A percentile compares a stretch with the other conserved stretches of the same genome.
Conservation (phyloP, 1,140 invertebrate species). For the Trichonephila clavata region DNA sequence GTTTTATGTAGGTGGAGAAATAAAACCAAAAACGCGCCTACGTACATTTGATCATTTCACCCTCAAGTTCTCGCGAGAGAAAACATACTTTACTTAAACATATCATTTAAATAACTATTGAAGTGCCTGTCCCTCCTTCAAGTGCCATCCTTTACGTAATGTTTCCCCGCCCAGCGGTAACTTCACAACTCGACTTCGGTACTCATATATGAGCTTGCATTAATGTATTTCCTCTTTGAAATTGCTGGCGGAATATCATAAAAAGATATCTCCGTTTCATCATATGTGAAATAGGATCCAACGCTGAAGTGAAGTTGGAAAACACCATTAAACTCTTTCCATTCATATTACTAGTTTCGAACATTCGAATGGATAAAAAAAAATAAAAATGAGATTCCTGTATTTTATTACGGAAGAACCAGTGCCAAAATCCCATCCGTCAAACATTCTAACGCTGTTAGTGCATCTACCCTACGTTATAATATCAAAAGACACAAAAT, state of each 20-base stretch:
- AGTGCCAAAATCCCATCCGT: conserved; percentile 64
- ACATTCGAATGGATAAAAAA: neutral
- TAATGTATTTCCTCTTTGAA: conserved; percentile 64
- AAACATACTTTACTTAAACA: conserved; percentile 43
- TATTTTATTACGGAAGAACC: conserved; percentile 40
- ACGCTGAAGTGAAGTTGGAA: conserved; percentile 19
- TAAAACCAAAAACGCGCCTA: conserved; percentile 14
- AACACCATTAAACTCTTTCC: conserved; percentile 63
- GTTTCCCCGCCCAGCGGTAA: conserved; percentile 15
- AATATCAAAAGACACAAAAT: neutral
- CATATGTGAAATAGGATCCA: conserved; percentile 47
- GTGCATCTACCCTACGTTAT: neutral
- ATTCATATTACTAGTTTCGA: neutral
- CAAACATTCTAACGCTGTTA: conserved; percentile 56
- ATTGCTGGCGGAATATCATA: conserved; percentile 69
- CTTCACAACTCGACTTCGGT: neutral
- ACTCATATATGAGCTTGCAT: neutral
- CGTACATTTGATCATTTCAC: conserved; percentile 38
- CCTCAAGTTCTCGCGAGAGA: conserved; percentile 19
- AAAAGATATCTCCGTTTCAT: conserved; percentile 70
- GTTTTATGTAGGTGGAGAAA: conserved; percentile 40
- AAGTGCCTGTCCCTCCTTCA: conserved; percentile 6
- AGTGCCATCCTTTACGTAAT: conserved; percentile 51
- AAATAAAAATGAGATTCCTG: conserved; percentile 44
- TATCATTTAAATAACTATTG: conserved; percentile 66